Evolutionary conservation across 2,888 invertebrate genomes (phyloP).

Genomic region (Stenodema calcarata): DNA sequence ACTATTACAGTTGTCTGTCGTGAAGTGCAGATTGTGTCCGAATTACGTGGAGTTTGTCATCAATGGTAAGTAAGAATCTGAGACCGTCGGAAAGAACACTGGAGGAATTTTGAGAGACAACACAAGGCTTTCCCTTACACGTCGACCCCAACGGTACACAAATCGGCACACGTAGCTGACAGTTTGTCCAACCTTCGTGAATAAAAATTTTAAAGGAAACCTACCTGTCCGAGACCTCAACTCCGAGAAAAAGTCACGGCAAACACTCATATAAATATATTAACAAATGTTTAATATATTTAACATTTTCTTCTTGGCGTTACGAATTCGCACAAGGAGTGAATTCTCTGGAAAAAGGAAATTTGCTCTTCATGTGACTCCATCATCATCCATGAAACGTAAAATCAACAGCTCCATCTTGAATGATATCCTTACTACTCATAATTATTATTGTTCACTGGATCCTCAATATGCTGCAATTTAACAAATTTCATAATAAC

Average conservation of each 20-base stretch:
- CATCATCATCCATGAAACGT: not conserved
- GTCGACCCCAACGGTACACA: slow-evolving; percentile 55
- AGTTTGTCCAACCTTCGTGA: slow-evolving; percentile 36
- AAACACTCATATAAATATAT: not conserved
- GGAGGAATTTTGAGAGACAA: slow-evolving; percentile 39
- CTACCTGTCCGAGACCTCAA: not conserved
- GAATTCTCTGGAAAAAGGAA: not conserved
- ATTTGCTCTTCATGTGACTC: no score
- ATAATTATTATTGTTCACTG: not conserved
- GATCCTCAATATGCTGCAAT: not conserved
- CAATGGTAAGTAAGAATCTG: not conserved
- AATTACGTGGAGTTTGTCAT: slow-evolving; percentile 37
- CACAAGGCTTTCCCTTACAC: slow-evolving; percentile 54
- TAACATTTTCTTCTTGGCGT: not conserved
- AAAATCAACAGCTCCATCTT: not conserved
- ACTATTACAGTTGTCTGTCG: slow-evolving; percentile 27
- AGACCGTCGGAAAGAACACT: slow-evolving; percentile 27
- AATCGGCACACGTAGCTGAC: slow-evolving; percentile 56
- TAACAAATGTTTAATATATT: not conserved
- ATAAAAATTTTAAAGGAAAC: not conserved
- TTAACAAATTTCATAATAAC: not conserved
- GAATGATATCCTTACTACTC: not conserved
- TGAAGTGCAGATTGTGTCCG: slow-evolving; percentile 4
- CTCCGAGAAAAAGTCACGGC: not conserved
- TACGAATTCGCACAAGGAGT: not conserved